Evolutionary conservation across 2,888 invertebrate genomes (phyloP), one percentile per base, ranked within the genome.

Genomic region (Pristionchus maxplancki): DNA sequence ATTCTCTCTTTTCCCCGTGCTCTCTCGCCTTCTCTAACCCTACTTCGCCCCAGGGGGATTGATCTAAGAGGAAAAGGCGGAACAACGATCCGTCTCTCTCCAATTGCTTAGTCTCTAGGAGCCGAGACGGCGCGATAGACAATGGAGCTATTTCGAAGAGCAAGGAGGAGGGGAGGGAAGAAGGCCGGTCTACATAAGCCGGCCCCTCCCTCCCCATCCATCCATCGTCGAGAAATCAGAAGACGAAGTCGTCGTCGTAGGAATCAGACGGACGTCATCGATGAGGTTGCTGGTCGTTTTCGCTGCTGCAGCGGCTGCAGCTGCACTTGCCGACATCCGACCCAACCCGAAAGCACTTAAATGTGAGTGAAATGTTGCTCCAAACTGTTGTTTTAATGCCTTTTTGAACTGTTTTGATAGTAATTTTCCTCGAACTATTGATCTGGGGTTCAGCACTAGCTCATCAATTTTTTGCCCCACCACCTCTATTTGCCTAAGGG

Each of bases 181-280:
- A 6, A 58, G 28, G 67, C 82, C 82, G 82, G 82, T 83, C 82
- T 83, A 83, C 53, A 83, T 83, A 83, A 53, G 82, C 44, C 8
- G 17, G 53, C 8, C 4, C 15, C 28, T n/a, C 44, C 2, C 37
- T 67, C 81, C 24, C 50, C 48, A 17, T 40, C 40, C n/a, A 48
- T 48, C 17, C 81, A 48, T 31, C 78, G 40, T 34, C 44, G 58
- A 6, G 78, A 15, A 78, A 78, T 78, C 78, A 48, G 78, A 78
- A 78, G 78, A 28, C 44, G 44, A n/a, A 40, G 71, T 37, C 15
- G 1, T 4, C 15, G 31, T 15, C 37, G 34, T 2, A 44, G n/a
- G 74, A 20, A 48, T 11, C 44, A 48, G 44, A 48, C 44, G 15
- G 53, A 53, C 71, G 71, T 48, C 44, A 78, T 20, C 48, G n/a